Evolutionary conservation across 2,797 vertebrate genomes (phyloP).

Genomic region (Melanotaenia maccullochi): DNA sequence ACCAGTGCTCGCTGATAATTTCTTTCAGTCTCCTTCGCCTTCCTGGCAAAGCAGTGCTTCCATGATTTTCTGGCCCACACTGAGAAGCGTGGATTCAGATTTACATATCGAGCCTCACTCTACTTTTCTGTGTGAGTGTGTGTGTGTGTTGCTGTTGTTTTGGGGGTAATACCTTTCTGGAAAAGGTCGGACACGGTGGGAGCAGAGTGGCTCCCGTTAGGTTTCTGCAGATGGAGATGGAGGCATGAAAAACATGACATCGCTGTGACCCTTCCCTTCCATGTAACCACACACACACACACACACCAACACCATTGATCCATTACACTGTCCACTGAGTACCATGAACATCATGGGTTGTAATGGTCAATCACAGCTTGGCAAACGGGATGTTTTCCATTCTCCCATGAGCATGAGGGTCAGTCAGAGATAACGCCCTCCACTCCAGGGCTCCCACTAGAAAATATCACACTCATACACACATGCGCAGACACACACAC

Average conservation of each 20-base stretch:
- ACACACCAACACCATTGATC: constrained; percentile 84
- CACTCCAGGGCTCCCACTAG: constrained; percentile 78
- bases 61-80: constrained; percentile 34
- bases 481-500: constrained; percentile 33
- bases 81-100: constrained; percentile 22
- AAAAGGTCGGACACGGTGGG: constrained; percentile 40
- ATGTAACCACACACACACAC: constrained; percentile 44
- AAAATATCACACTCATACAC: constrained; percentile 32
- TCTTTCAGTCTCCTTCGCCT: constrained; percentile 20
- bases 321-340: constrained; percentile 93
- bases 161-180: constrained; percentile 31
- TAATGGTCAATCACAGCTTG: constrained; percentile 98
- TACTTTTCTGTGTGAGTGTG: constrained; percentile 19
- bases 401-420: constrained; percentile 90
- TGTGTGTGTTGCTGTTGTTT: constrained; percentile 16
- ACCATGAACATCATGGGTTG: constrained; percentile 94
- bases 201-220: constrained; percentile 47
- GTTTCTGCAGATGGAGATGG: constrained; percentile 65
- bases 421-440: constrained; percentile 73
- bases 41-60: constrained; percentile 40
- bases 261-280: constrained; percentile 88
- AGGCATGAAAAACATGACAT: constrained; percentile 92
- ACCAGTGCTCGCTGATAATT: constrained; percentile 60
- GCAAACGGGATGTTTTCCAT: constrained; percentile 91
- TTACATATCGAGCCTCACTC: constrained; percentile 24